Conservation (phyloP, 2,797 vertebrate species). For the Liparis tanakae region DNA sequence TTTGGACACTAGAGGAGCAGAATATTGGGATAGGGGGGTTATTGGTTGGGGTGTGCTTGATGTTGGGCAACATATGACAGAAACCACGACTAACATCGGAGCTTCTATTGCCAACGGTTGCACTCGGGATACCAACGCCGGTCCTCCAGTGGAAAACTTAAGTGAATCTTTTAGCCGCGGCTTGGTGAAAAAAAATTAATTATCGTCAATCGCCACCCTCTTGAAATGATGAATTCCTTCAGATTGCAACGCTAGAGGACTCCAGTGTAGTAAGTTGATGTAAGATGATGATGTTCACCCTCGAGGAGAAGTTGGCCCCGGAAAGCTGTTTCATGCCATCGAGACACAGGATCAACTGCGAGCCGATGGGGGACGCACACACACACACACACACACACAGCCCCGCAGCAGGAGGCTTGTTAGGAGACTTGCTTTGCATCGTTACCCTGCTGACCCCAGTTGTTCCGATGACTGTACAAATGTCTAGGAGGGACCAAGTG, state of each 20-base stretch:
- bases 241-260: constrained; percentile 4
- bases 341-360: constrained; percentile 59
- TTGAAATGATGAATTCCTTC: constrained; percentile 19
- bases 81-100: background rate
- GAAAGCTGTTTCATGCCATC: constrained; percentile 73
- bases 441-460: constrained; percentile 58
- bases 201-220: background rate
- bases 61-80: background rate
- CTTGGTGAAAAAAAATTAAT: background rate
- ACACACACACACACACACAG: constrained; percentile 36
- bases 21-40: background rate
- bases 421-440: constrained; percentile 51
- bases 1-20: too few species aligned
- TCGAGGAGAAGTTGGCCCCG: constrained; percentile 66
- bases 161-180: background rate
- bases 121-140: too few species aligned
- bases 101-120: too few species aligned
- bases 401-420: constrained; percentile 40
- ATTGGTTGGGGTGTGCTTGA: too few species aligned
- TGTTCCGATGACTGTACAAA: constrained; percentile 28
- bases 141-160: background rate
- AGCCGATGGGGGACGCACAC: constrained; percentile 45
- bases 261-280: too few species aligned
- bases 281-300: constrained; percentile 38
- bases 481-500: constrained; percentile 41